Evolutionary conservation across 2,797 vertebrate genomes (phyloP).

Genomic region (Notoglanidium macrostoma): DNA sequence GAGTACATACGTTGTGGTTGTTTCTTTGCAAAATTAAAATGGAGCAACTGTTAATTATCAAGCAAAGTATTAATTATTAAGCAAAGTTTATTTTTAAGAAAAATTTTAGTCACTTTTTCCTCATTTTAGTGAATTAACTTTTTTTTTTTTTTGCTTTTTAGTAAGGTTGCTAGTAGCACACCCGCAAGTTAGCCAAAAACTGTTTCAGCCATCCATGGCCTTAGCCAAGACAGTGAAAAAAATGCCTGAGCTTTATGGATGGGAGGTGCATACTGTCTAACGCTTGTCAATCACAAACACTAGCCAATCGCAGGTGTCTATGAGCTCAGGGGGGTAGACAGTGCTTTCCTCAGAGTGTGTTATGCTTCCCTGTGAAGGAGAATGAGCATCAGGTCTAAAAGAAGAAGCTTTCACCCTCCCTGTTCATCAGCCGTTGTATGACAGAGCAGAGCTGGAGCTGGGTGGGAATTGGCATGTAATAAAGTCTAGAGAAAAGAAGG

Average conservation of each 20-base stretch:
- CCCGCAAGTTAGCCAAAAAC: neutral
- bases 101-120: too few species aligned
- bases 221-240: neutral
- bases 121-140: too few species aligned
- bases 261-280: neutral
- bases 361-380: too few species aligned
- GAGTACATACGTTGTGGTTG: neutral
- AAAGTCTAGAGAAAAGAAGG: too few species aligned
- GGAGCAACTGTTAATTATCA: too few species aligned
- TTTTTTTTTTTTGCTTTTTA: neutral
- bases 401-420: too few species aligned
- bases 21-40: neutral
- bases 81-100: too few species aligned
- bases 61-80: too few species aligned
- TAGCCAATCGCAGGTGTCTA: neutral
- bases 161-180: neutral
- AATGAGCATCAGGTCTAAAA: too few species aligned
- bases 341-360: too few species aligned
- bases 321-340: neutral
- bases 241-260: neutral
- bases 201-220: neutral
- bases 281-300: neutral
- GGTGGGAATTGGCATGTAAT: neutral
- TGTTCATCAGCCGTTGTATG: neutral
- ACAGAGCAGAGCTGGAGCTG: neutral